Conservation (phyloP, 2,113 vertebrate species). For the Opisthocomus hoazin region DNA sequence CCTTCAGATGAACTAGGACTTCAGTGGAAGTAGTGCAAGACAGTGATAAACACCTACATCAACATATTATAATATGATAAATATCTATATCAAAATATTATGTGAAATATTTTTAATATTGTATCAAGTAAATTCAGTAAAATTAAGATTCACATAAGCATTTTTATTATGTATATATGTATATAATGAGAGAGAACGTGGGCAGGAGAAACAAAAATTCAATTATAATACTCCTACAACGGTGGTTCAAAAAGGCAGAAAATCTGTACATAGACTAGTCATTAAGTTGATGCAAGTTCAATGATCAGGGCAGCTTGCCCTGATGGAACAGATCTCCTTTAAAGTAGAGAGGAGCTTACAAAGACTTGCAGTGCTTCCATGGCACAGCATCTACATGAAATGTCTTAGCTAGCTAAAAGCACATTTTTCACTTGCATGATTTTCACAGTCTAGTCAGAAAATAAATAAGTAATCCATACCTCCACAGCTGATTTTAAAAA, state of each 20-base stretch:
- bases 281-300: background rate
- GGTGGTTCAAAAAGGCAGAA: background rate
- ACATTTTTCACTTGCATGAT: background rate
- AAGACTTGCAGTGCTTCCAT: background rate
- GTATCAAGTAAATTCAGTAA: background rate
- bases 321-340: background rate
- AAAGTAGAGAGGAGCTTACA: background rate
- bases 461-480: constrained; percentile 64
- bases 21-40: background rate
- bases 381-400: background rate
- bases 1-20: background rate
- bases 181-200: fast-evolving
- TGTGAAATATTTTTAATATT: background rate
- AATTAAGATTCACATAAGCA: background rate
- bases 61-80: background rate
- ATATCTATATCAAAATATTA: background rate
- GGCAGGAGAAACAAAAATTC: background rate
- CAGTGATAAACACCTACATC: background rate
- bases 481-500: constrained; percentile 79
- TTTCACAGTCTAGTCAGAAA: background rate
- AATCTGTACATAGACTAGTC: background rate
- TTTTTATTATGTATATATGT: background rate
- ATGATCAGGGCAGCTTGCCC: background rate
- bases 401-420: background rate
- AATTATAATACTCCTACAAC: background rate